Percentiles rank a stretch among this genome's conserved stretches.
These are phyloP conservation scores for Agrotis puta DNA, from an alignment of 2,888 invertebrate species.

Conservation along the genomic window DNA sequence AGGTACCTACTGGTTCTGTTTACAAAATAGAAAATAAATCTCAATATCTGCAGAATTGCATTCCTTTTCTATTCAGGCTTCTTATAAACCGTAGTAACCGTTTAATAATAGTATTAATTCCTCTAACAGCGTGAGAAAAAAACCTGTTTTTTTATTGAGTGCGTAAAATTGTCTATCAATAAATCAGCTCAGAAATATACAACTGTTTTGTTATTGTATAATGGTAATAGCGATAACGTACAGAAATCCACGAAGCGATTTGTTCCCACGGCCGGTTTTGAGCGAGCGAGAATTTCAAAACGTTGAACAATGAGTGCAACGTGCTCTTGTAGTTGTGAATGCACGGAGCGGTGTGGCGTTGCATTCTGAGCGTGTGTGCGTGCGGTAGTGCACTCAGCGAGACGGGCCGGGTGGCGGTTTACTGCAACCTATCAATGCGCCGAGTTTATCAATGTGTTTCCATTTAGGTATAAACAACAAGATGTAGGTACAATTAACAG, in stretches of 20 bases:
- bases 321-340: slow-evolving; percentile 71
- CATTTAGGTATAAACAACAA: slow-evolving; percentile 29
- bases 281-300: slow-evolving; percentile 84
- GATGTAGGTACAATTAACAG: slow-evolving; percentile 16
- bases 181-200: slow-evolving; percentile 18
- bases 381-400: slow-evolving; percentile 63
- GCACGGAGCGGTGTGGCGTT: slow-evolving; percentile 67
- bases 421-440: slow-evolving; percentile 58
- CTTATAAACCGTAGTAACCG: too few species aligned
- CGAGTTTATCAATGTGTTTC: slow-evolving; percentile 56
- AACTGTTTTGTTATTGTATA: slow-evolving; percentile 36
- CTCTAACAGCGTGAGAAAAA: background rate
- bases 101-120: background rate
- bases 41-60: background rate
- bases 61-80: background rate
- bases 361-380: slow-evolving; percentile 68
- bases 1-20: background rate
- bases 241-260: slow-evolving; percentile 70
- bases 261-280: slow-evolving; percentile 86
- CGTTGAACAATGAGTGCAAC: slow-evolving; percentile 86
- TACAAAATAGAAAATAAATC: background rate
- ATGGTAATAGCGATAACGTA: slow-evolving; percentile 46
- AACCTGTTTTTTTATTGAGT: background rate
- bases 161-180: background rate
- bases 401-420: slow-evolving; percentile 55